Evolutionary conservation across 2,888 invertebrate species (phyloP).

Genomic region (Elegia similella): DNA sequence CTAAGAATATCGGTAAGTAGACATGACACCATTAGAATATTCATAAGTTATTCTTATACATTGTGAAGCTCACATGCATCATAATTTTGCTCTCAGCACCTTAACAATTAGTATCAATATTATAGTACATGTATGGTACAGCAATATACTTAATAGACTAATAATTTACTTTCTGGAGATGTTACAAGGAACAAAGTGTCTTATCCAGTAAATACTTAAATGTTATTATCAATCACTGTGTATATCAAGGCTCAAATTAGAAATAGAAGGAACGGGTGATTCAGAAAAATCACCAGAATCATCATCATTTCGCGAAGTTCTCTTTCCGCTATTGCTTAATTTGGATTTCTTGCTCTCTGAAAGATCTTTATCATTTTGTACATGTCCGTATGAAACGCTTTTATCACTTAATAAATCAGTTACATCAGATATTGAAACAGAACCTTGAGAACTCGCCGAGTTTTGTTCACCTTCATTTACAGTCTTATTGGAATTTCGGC

Average conservation of each 20-base stretch:
- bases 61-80: neutral
- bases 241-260: slow-evolving; percentile 71
- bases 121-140: neutral
- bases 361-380: slow-evolving; percentile 36
- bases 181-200: slow-evolving; percentile 9
- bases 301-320: slow-evolving; percentile 46
- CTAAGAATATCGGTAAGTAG: neutral
- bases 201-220: slow-evolving; percentile 7
- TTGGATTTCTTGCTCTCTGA: slow-evolving; percentile 34
- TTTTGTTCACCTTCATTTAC: slow-evolving; percentile 47
- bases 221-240: slow-evolving; percentile 53
- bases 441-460: slow-evolving; percentile 62
- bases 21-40: neutral
- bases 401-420: slow-evolving; percentile 71
- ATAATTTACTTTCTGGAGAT: slow-evolving; percentile 8
- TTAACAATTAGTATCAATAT: neutral
- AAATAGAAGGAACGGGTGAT: slow-evolving; percentile 68
- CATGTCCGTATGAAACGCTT: slow-evolving; percentile 43
- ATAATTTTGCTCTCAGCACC: neutral
- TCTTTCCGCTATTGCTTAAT: slow-evolving; percentile 33
- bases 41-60: neutral
- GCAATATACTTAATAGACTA: neutral
- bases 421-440: slow-evolving; percentile 71
- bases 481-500: slow-evolving; percentile 39
- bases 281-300: slow-evolving; percentile 70